These are phyloP conservation scores for Chrysogorgia sp. DNA, from an alignment of 92 coral and sea anemone genomes.

Conservation along the genomic window DNA sequence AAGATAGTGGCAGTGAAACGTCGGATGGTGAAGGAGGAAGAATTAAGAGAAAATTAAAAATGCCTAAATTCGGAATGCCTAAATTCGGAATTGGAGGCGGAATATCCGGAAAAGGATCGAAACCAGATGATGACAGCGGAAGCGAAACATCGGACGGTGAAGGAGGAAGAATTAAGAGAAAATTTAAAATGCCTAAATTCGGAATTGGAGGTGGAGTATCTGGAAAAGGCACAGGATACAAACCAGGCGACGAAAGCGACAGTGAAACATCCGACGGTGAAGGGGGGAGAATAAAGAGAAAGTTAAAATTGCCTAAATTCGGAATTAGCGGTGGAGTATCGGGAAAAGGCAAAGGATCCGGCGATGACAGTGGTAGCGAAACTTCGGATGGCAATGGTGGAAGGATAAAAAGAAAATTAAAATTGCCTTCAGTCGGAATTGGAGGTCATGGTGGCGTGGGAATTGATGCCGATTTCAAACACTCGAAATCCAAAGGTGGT, in stretches of 20 bases:
- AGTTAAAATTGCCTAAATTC: conserved; percentile 19
- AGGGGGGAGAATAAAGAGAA: background rate
- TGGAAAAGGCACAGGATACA: background rate
- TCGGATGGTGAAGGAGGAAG: conserved; percentile 34
- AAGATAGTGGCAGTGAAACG: conserved; percentile 16
- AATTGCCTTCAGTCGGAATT: background rate
- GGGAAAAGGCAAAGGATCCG: conserved; percentile 8
- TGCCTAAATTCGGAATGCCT: too few relatives aligned
- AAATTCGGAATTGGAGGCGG: conserved; percentile 13
- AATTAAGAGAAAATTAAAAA: conserved; percentile 13
- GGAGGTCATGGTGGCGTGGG: background rate
- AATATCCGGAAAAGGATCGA: background rate
- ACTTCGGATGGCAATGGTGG: conserved; percentile 37
- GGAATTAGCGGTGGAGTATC: conserved; percentile 14
- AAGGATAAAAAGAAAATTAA: conserved; percentile 27
- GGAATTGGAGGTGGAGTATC: background rate
- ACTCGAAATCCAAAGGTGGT: background rate
- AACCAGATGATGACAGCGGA: background rate
- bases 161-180: conserved; percentile 32
- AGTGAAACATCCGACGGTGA: too few relatives aligned
- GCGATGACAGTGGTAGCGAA: background rate
- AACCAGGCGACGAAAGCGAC: too few relatives aligned
- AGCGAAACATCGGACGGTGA: conserved; percentile 35
- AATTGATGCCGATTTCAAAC: background rate
- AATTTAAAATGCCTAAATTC: conserved; percentile 13